Percentiles rank a stretch among this genome's conserved stretches.
These are phyloP conservation scores for Helicoverpa armigera DNA, from an alignment of 1,140 invertebrate genomes.

Conservation along the genomic window DNA sequence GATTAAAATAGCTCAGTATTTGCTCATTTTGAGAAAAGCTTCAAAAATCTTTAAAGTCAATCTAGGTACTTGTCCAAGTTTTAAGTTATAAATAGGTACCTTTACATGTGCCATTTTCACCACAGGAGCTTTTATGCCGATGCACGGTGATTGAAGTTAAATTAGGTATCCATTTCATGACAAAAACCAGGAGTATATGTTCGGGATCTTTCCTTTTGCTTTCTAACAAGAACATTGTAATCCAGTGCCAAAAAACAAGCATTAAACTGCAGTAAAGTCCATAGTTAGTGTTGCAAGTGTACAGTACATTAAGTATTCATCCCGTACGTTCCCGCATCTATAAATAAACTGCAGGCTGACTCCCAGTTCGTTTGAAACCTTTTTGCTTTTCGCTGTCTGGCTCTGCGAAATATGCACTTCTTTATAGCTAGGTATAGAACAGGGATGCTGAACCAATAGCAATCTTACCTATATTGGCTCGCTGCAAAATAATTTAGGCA, in stretches of 20 bases:
- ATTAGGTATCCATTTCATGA: no score
- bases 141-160: no score
- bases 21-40: no score
- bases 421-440: not conserved
- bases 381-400: constrained; percentile 35
- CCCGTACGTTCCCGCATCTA: constrained; percentile 32
- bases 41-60: no score
- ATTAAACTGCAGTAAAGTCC: not conserved
- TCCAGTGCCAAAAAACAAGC: not conserved
- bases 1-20: no score
- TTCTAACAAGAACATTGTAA: not conserved
- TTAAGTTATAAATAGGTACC: no score
- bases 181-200: not conserved
- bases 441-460: no score
- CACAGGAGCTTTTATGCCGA: no score
- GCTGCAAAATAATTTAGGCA: no score
- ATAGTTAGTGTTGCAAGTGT: constrained; percentile 24
- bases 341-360: constrained; percentile 31
- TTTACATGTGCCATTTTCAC: no score
- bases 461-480: no score
- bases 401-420: not conserved
- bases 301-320: constrained; percentile 43
- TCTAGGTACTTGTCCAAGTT: no score
- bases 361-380: constrained; percentile 31
- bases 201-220: not conserved